These are phyloP conservation scores for Drosophila barbarae DNA, from an alignment of 2,888 invertebrate genomes.

Conservation along the genomic window DNA sequence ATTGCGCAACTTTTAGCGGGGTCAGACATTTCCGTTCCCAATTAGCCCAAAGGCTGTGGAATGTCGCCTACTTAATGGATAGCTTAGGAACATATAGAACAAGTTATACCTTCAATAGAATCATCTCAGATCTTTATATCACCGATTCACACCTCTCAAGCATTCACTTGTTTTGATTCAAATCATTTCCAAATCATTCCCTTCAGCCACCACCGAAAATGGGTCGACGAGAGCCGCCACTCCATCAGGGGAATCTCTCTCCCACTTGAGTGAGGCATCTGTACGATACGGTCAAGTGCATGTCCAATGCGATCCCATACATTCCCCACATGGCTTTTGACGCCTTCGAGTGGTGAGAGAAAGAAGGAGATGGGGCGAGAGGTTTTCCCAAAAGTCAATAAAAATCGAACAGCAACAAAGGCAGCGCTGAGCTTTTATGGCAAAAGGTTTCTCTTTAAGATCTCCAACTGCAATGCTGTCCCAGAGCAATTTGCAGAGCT, in stretches of 20 bases:
- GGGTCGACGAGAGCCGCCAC: constrained; percentile 15
- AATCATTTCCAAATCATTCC: neutral
- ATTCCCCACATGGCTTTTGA: constrained; percentile 24
- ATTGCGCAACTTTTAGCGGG: constrained; percentile 50
- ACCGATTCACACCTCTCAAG: neutral
- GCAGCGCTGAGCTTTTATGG: constrained; percentile 7
- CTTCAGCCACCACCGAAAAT: neutral
- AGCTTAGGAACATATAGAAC: too few species aligned
- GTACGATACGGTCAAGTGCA: constrained; percentile 24
- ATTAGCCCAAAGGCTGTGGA: constrained; percentile 39
- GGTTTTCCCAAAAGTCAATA: constrained; percentile 27
- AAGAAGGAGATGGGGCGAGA: neutral
- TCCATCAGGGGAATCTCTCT: constrained; percentile 6
- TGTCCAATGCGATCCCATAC: neutral
- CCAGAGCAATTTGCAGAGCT: constrained; percentile 58
- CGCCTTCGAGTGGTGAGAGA: constrained; percentile 24
- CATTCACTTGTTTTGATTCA: neutral
- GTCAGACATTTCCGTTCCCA: constrained; percentile 64
- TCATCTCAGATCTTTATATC: too few species aligned
- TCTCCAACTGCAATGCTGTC: constrained; percentile 11
- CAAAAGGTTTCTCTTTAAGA: constrained; percentile 31
- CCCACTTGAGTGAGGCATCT: neutral
- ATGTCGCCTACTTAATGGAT: constrained; percentile 17
- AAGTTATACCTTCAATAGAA: too few species aligned
- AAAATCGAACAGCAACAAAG: constrained; percentile 28